Base-by-base conservation (phyloP, 2,888 invertebrate species). In the Oxycera nigricornis region DNA sequence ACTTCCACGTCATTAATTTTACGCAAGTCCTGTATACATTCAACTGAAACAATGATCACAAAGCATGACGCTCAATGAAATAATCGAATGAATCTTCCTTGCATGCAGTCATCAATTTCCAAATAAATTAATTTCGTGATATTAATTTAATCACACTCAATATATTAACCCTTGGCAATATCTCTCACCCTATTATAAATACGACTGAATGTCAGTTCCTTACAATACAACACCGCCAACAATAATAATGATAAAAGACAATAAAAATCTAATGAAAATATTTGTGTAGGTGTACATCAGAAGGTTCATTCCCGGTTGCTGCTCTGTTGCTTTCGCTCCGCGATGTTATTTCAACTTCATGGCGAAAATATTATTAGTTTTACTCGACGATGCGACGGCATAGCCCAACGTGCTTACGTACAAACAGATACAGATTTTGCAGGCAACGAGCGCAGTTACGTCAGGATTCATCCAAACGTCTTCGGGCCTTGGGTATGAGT, bases 281-380 rank as follows among this genome's bases (percentile, higher is more conserved):
- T 65, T 65, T 65, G 65, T 65, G 65, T 68, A 68, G 68, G 68
- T 65, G 65, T 68, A 68, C 50, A 68, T 68, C 68, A 68, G 50
- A 68, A 68, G 68, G 68, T 50, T 68, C 68, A 65, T 65, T 65
- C 65, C 73, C 35, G 46, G 9, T 55, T 30, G 59, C 57, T 73
- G 75, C 57, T 67, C 55, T 65, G 72, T 50, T 65, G 72, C 72
- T 73, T 67, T 68, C 73, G 73, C 50, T 67, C 73, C 61, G 61
- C 55, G 73, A 74, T 74, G 72, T 76, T 76, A 74, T 76, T 76
- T 68, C 72, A 76, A 74, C 74, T 74, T 76, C 74, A 76, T 76
- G 74, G 67, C 72, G 67, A 74, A 76, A 76, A 55, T 76, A 74
- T 76, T 72, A 72, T 68, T 75, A 75, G 75, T 73, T 75, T 70